A percentile compares a stretch with the other conserved stretches of the same genome.
Conservation (phyloP, 2,113 vertebrate genomes). For the Ptychochromis oligacanthus region DNA sequence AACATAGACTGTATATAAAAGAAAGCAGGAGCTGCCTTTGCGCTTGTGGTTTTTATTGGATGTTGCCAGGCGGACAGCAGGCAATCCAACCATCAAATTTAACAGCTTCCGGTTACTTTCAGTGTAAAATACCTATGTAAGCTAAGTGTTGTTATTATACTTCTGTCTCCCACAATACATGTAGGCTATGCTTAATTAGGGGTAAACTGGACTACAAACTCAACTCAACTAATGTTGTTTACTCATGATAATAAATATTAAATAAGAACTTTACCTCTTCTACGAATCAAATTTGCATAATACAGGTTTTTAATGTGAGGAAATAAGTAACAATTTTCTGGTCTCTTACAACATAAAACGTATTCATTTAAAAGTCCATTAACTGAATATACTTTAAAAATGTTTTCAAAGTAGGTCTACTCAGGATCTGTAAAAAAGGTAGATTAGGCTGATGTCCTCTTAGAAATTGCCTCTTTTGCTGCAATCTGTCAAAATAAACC, state of each 20-base stretch:
- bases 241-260: background rate
- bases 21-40: background rate
- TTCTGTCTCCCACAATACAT: too few species aligned
- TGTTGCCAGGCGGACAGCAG: accelerated
- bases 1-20: background rate
- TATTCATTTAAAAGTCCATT: background rate
- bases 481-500: background rate
- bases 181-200: background rate
- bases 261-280: background rate
- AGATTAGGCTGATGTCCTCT: accelerated
- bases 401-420: background rate
- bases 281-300: background rate
- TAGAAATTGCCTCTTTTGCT: background rate
- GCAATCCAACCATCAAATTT: too few species aligned
- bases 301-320: background rate
- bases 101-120: background rate
- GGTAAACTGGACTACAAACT: background rate
- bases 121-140: accelerated
- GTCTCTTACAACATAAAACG: background rate
- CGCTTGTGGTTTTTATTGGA: background rate
- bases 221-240: background rate
- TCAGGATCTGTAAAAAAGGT: background rate
- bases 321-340: too few species aligned
- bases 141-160: too few species aligned
- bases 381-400: background rate